A percentile compares a stretch with the other conserved stretches of the same genome.
Evolutionary conservation across 2,888 invertebrate species (phyloP).

Genomic region (Xanthostigma xanthostigma): DNA sequence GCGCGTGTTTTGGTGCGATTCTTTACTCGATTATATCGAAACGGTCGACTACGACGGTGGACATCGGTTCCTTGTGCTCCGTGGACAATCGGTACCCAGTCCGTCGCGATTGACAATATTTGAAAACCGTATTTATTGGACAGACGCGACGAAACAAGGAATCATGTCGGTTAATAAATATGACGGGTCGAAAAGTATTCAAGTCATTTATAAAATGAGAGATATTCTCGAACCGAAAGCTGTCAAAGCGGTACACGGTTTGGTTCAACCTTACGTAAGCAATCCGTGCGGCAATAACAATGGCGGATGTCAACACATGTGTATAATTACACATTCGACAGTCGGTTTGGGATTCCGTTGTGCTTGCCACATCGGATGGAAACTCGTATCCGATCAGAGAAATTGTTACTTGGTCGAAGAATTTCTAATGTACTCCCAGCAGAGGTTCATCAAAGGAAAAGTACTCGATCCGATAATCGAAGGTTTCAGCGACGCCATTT

Average conservation of each 20-base stretch:
- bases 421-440: constrained; percentile 90
- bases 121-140: constrained; percentile 81
- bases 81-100: constrained; percentile 74
- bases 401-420: constrained; percentile 72
- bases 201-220: constrained; percentile 63
- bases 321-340: constrained; percentile 65
- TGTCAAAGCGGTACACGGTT: constrained; percentile 63
- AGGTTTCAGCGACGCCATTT: constrained; percentile 87
- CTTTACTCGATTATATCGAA: constrained; percentile 87
- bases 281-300: constrained; percentile 81
- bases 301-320: constrained; percentile 87
- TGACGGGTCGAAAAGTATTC: constrained; percentile 62
- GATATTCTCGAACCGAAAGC: constrained; percentile 73
- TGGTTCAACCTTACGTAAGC: constrained; percentile 58
- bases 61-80: constrained; percentile 60
- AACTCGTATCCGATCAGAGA: constrained; percentile 54
- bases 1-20: constrained; percentile 93
- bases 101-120: constrained; percentile 72
- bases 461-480: constrained; percentile 76
- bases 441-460: constrained; percentile 88
- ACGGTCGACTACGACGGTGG: constrained; percentile 87
- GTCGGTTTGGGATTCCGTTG: constrained; percentile 74
- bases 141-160: constrained; percentile 79
- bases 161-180: constrained; percentile 78
- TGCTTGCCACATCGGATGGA: constrained; percentile 80